Base-by-base conservation (phyloP, 1,140 invertebrate species). In the Ericerus pela region DNA sequence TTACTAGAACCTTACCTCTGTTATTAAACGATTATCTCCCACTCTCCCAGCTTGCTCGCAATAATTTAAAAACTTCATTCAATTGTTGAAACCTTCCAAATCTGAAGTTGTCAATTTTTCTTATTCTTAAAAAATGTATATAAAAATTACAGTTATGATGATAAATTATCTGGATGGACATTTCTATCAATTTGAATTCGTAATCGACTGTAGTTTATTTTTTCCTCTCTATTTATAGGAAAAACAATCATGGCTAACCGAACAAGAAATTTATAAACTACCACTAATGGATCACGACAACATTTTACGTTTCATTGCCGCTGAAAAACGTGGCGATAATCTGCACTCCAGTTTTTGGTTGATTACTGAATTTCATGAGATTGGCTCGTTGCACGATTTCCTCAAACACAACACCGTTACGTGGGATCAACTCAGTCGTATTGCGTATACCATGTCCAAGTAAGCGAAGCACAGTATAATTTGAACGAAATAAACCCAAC, bases 351-450 rank as follows among this genome's bases (percentile, higher is more conserved):
- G 95, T 68, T 93, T 91, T 65, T 96, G 93, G 91, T 78, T 97
- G n/a, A 87, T 97, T 43, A 93, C 91, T 18, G 85, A 88, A 59
- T 98, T 89, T 73, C 91, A 96, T 70, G 87, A 89, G 62, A 79
- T 82, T 67, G 93, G 94, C 24, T 97, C 93, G 10, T 73, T 98
- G 1, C 94, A 85, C 67, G 93, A 97, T 72, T 96, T 85, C 70
- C 74, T 98, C 10, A 96, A 96, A 71, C 84, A 84, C 0, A 86
- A 96, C 68, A 81, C 84, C 0, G 72, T 97, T 0, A 84, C 82
- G 22, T 94, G 90, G 86, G 64, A 73, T 38, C 85, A 96, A 63
- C 73, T 95, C 59, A 85, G 88, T 65, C 79, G 77, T 61, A 88
- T 98, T 63, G 84, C 88, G 1, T 82, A 86, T 55, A 85, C 87